Evolutionary conservation across 2,797 vertebrate species (phyloP).

Genomic region (Bradypus variegatus): DNA sequence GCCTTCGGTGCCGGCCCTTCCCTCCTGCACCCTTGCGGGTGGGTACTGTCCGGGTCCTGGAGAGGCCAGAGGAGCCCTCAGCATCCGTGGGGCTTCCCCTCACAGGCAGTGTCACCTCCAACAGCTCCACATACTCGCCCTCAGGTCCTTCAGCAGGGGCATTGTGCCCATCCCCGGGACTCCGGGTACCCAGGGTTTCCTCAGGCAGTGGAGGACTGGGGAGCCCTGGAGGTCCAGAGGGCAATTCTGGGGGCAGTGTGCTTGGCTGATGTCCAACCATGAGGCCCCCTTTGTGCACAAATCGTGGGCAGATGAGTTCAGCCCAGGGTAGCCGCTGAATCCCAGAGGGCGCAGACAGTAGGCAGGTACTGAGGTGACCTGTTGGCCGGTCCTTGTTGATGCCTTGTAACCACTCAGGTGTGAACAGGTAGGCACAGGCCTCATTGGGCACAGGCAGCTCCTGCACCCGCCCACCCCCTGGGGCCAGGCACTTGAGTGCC

Average conservation of each 20-base stretch:
- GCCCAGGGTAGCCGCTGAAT: slow-evolving; percentile 86
- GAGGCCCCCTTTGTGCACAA: slow-evolving; percentile 82
- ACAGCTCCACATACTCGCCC: slow-evolving; percentile 88
- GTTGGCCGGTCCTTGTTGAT: slow-evolving; percentile 88
- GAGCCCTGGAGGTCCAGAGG: slow-evolving; percentile 59
- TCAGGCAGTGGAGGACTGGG: slow-evolving; percentile 64
- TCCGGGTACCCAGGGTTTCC: slow-evolving; percentile 68
- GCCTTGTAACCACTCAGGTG: slow-evolving; percentile 89
- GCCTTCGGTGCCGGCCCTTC: slow-evolving; percentile 80
- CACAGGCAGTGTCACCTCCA: slow-evolving; percentile 76
- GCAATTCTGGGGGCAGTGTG: slow-evolving; percentile 54
- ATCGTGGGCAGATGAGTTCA: slow-evolving; percentile 89
- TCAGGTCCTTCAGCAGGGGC: slow-evolving; percentile 69
- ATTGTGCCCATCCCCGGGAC: slow-evolving; percentile 74
- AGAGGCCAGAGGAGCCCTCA: slow-evolving; percentile 79
- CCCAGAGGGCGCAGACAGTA: slow-evolving; percentile 85
- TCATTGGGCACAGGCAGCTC: slow-evolving; percentile 85
- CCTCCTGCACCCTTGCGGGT: slow-evolving; percentile 78
- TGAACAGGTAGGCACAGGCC: slow-evolving; percentile 88
- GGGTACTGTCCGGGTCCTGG: slow-evolving; percentile 84
- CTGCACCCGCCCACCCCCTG: slow-evolving; percentile 85
- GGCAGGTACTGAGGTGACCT: slow-evolving; percentile 81
- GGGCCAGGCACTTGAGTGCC: slow-evolving; percentile 87
- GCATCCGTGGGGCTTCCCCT: slow-evolving; percentile 70
- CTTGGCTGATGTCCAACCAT: slow-evolving; percentile 71